Evolutionary conservation across 2,888 invertebrate species (phyloP).

Genomic region (Seladonia tumulorum): DNA sequence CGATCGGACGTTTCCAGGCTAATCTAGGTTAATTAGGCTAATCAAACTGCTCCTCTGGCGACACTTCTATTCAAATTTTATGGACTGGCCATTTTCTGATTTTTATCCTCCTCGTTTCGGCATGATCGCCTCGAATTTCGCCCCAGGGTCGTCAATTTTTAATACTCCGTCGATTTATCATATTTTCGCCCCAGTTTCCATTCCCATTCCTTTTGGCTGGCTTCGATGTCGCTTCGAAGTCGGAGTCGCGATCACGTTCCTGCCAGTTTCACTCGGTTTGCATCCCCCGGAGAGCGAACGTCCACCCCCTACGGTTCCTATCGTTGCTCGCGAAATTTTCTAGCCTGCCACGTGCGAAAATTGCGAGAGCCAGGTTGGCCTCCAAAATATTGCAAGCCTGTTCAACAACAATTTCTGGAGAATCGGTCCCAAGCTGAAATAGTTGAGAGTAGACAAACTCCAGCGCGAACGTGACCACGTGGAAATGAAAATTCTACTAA

Average conservation of each 20-base stretch:
- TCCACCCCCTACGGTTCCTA: slow-evolving; percentile 20
- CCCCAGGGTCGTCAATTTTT: background rate
- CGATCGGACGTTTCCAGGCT: background rate
- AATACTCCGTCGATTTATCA: background rate
- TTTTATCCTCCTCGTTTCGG: background rate
- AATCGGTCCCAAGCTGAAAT: background rate
- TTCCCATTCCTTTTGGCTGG: background rate
- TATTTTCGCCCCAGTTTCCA: background rate
- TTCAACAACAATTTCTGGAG: background rate
- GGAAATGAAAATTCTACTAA: background rate
- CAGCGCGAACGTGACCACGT: background rate
- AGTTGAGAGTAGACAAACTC: no score
- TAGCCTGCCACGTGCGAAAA: background rate
- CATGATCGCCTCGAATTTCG: background rate
- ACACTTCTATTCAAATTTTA: background rate
- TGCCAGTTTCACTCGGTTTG: slow-evolving; percentile 49
- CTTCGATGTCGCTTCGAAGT: slow-evolving; percentile 19
- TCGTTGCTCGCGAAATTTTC: slow-evolving; percentile 17
- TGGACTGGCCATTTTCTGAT: background rate
- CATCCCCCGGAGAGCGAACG: slow-evolving; percentile 43
- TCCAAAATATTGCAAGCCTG: background rate
- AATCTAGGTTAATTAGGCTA: background rate
- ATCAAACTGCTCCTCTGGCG: background rate
- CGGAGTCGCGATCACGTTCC: slow-evolving; percentile 61
- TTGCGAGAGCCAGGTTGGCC: background rate